phyloP scores from a whole-genome alignment of 1,140 invertebrate genomes.

The Fopius arisanus region DNA sequence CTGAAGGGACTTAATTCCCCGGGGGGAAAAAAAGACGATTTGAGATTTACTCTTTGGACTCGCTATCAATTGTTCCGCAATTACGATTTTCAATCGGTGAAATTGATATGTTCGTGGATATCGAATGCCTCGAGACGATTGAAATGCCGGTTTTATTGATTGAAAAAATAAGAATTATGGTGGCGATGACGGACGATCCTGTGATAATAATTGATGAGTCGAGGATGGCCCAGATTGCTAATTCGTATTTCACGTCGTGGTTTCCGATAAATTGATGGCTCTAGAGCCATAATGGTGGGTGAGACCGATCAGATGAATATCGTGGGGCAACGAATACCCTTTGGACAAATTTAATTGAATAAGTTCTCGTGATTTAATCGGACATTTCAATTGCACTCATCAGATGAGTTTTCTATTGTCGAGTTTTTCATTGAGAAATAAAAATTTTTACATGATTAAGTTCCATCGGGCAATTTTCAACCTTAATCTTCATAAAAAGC shows the following conservation, averaged over 20 bases:
- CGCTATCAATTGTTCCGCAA: background rate
- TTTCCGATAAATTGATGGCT: conserved; percentile 27
- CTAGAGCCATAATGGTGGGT: conserved; percentile 25
- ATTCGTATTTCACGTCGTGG: conserved; percentile 33
- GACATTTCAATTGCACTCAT: background rate
- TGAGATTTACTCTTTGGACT: background rate
- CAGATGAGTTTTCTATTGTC: background rate
- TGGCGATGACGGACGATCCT: background rate
- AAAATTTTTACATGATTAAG: too few species aligned
- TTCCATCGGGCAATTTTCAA: background rate
- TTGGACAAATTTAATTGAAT: conserved; percentile 4
- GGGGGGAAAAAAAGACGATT: background rate
- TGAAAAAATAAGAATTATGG: background rate
- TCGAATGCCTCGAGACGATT: background rate
- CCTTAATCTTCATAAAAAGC: background rate
- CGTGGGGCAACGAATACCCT: conserved; percentile 12
- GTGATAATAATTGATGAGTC: conserved; percentile 31
- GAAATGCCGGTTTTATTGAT: background rate
- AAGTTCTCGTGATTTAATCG: conserved; percentile 9
- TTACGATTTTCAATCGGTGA: background rate
- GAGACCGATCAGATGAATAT: conserved; percentile 1
- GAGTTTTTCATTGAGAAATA: background rate
- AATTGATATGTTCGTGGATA: background rate
- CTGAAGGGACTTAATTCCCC: background rate
- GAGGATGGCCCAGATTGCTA: conserved; percentile 30